phyloP scores from a whole-genome alignment of 2,797 vertebrate genomes.

The Paramormyrops hopkinsi region DNA sequence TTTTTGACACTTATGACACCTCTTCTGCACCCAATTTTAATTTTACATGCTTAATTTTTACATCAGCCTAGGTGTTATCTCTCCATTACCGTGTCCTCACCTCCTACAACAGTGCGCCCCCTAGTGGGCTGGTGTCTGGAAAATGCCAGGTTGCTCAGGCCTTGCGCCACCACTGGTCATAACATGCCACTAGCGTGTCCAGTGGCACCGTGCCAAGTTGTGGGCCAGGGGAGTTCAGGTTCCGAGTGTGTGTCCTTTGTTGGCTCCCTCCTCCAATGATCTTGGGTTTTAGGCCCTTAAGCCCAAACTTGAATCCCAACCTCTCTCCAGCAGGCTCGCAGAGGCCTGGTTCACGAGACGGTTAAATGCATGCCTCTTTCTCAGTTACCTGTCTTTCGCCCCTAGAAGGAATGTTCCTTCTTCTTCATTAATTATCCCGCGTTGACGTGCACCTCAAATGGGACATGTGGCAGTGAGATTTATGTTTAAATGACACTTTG shows the following conservation, averaged over 20 bases:
- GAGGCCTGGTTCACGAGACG: not conserved
- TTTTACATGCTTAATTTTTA: not conserved
- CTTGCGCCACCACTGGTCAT: not conserved
- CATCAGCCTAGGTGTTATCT: not conserved
- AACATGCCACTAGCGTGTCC: not conserved
- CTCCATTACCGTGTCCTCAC: not conserved
- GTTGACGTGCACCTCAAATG: conserved; percentile 36
- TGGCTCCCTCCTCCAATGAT: not conserved
- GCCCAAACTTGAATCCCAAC: not conserved
- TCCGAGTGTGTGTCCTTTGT: not conserved
- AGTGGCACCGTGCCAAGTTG: not conserved
- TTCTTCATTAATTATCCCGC: conserved; percentile 37
- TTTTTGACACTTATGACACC: not conserved
- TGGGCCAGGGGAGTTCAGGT: not conserved
- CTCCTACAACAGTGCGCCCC: not conserved
- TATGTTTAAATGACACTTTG: conserved; percentile 40
- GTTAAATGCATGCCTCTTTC: not conserved
- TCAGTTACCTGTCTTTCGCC: conserved; percentile 28
- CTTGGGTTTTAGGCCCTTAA: not conserved
- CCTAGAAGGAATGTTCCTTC: conserved; percentile 36
- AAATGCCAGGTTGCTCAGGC: not conserved
- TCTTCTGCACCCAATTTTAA: not conserved
- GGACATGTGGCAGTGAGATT: conserved; percentile 33
- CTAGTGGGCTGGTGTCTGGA: not conserved
- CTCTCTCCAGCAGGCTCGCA: not conserved